These are phyloP conservation scores for Nyctalus aviator DNA, from an alignment of 2,797 vertebrate genomes.

Conservation along the genomic window DNA sequence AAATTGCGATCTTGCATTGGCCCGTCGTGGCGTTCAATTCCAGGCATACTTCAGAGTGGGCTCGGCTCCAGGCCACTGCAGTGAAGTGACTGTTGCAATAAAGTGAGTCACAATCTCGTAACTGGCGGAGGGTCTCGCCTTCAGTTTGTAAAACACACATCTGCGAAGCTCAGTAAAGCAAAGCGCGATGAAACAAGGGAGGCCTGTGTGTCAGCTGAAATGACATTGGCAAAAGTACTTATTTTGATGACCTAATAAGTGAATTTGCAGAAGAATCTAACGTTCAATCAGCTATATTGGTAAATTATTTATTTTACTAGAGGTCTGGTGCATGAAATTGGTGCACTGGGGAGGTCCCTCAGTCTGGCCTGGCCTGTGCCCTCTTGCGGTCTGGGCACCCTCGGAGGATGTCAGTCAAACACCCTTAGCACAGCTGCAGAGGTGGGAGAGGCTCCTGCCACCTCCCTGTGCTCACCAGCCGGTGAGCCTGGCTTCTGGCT, in stretches of 20 bases:
- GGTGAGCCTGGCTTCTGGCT: no score
- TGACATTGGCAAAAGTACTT: neutral
- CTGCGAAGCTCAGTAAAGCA: neutral
- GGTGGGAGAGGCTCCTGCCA: no score
- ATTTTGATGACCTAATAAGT: neutral
- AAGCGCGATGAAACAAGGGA: neutral
- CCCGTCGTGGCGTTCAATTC: neutral
- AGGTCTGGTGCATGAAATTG: no score
- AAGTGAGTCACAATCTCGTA: no score
- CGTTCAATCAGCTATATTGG: neutral
- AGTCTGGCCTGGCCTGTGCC: no score
- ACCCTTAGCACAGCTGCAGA: no score
- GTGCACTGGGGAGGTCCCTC: no score
- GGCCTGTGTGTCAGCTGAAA: neutral
- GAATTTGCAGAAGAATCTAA: neutral
- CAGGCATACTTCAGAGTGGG: neutral
- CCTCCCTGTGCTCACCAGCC: no score
- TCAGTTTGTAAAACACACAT: neutral
- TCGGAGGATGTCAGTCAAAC: no score
- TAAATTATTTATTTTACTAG: neutral
- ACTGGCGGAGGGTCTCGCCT: neutral
- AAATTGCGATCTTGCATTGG: neutral
- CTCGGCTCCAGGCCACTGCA: neutral
- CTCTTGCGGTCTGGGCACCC: no score
- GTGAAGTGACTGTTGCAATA: neutral